Evolutionary conservation across 53 echinoderm and acorn worm species (phyloP), one percentile per base, ranked within the genome.

Genomic region (Holothuria scabra): DNA sequence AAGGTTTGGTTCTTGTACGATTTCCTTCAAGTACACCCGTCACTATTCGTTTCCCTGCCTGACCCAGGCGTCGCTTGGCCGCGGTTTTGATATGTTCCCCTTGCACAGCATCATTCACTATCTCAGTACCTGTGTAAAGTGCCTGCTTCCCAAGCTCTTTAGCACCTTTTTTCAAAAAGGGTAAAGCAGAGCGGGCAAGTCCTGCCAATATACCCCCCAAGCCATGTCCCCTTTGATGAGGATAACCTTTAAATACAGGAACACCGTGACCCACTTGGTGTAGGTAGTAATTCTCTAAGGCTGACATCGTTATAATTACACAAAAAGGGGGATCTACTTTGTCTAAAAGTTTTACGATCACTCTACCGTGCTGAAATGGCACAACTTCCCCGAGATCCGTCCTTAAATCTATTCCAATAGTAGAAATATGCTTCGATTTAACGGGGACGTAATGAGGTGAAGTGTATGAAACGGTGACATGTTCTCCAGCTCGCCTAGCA

Each of bases 381-480:
- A 90, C 66, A 11, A 65, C 65, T 61, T 83, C 88, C 12, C 83
- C 87, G 20, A 55, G 69, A 49, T 87, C 93, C 29, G 25, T 72
- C 70, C 86, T 88, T 91, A 91, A 87, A 88, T 91, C 83, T 64
- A 93, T 91, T 33, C 79, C 57, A 24, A 93, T 86, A 0, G 86
- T 88, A 46, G 88, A 84, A 69, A 93, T 78, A 55, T 86, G 23
- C 41, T 82, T 61, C 0, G 74, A 59, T 70, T 83, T 90, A 12
- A 93, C 80, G 41, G 87, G 87, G 2, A 88, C 79, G 79, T 90
- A 91, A 34, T 89, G 88, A 32, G 88, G 91, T 5, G 59, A 56
- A 28, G 18, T 58, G 66, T 90, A 92, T 12, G 85, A 56, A 31
- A 61, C 68, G 18, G 83, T 84, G 35, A 88, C 62, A n/a, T 78